phyloP scores from a whole-genome alignment of 2,888 invertebrate species.

The Drosophila picticornis region DNA sequence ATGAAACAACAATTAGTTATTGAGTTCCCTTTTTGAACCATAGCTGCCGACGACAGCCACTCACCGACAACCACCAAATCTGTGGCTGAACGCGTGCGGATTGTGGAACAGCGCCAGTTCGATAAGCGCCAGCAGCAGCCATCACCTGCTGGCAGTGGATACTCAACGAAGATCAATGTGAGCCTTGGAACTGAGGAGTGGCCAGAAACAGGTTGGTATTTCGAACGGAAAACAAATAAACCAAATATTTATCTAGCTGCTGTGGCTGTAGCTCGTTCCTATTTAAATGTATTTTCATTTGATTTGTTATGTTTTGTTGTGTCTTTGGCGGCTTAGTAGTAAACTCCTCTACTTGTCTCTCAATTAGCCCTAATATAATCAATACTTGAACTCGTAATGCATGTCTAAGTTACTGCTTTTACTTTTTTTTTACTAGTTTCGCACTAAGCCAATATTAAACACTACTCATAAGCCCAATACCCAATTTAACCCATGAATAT shows the following conservation, averaged over 20 bases:
- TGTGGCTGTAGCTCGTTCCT: constrained; percentile 61
- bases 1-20: constrained; percentile 26
- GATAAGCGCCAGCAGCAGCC: constrained; percentile 46
- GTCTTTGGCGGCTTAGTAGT: constrained; percentile 65
- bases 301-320: constrained; percentile 63
- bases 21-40: neutral
- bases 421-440: no score
- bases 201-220: constrained; percentile 80
- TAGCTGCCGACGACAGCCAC: constrained; percentile 25
- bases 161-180: constrained; percentile 88
- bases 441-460: constrained; percentile 51
- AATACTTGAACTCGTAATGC: constrained; percentile 61
- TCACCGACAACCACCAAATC: constrained; percentile 70
- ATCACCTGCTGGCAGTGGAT: constrained; percentile 84
- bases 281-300: constrained; percentile 43
- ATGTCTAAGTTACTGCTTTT: constrained; percentile 59
- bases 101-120: constrained; percentile 85
- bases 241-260: constrained; percentile 40
- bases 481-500: constrained; percentile 47
- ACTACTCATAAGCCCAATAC: constrained; percentile 50
- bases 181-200: constrained; percentile 80
- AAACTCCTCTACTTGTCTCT: constrained; percentile 76
- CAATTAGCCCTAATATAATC: constrained; percentile 34
- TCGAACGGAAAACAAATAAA: constrained; percentile 3
- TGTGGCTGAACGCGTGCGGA: constrained; percentile 86